Evolutionary conservation across 2,797 vertebrate genomes (phyloP).

Genomic region (Chloroceryle inda): DNA sequence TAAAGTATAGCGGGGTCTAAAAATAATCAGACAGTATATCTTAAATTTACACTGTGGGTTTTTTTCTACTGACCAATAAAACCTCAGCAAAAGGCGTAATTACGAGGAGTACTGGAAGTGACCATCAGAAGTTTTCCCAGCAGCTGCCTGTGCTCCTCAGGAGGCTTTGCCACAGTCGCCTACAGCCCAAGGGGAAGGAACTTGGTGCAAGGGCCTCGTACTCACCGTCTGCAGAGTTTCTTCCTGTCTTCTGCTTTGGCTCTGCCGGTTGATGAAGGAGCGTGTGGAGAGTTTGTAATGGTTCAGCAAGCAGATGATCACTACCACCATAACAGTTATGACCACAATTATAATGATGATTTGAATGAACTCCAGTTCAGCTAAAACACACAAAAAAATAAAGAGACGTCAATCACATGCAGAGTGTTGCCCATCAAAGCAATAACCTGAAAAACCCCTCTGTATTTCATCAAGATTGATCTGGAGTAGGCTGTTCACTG

Average conservation of each 20-base stretch:
- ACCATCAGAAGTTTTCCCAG: background rate
- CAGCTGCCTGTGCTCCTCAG: background rate
- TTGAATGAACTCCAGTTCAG: slow-evolving; percentile 93
- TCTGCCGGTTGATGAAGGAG: slow-evolving; percentile 92
- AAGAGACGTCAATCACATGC: background rate
- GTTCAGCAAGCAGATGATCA: slow-evolving; percentile 93
- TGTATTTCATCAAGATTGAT: background rate
- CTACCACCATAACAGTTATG: slow-evolving; percentile 95
- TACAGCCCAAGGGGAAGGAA: background rate
- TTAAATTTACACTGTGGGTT: background rate
- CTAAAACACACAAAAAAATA: slow-evolving; percentile 63
- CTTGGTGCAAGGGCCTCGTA: background rate
- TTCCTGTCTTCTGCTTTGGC: slow-evolving; percentile 89
- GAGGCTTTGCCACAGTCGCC: background rate
- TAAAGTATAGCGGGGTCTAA: background rate
- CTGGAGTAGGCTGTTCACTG: background rate
- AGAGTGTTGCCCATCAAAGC: background rate
- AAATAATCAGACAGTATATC: background rate
- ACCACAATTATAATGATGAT: slow-evolving; percentile 94
- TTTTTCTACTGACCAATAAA: background rate
- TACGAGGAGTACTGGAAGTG: background rate
- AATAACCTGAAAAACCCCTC: background rate
- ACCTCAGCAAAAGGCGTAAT: background rate
- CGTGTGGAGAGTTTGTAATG: slow-evolving; percentile 93
- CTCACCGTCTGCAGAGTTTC: slow-evolving; percentile 90